Evolutionary conservation across 2,888 invertebrate species (phyloP).

Genomic region (Polydrusus pterygomalis): DNA sequence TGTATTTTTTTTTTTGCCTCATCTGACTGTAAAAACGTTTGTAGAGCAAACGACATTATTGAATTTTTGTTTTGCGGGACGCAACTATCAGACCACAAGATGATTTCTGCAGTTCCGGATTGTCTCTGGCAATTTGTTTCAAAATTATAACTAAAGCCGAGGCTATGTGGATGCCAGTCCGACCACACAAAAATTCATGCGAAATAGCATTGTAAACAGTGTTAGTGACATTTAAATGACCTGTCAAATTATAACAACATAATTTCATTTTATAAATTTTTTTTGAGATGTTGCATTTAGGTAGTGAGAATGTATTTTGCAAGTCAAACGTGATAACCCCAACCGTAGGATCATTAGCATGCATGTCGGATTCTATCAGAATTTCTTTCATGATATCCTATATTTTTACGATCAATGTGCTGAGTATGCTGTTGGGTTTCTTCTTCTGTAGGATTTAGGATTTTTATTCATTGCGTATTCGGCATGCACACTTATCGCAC

Average conservation of each 20-base stretch:
- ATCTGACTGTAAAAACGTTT: no score
- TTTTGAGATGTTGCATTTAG: no score
- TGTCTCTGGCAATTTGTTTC: not conserved
- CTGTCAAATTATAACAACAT: no score
- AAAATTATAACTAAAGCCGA: not conserved
- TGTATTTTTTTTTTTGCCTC: not conserved
- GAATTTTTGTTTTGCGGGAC: no score
- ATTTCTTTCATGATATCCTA: no score
- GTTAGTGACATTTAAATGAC: no score
- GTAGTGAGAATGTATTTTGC: no score
- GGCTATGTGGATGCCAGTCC: conserved; percentile 12
- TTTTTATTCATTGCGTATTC: not conserved
- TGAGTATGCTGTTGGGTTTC: no score
- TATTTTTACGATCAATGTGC: no score
- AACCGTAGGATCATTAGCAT: not conserved
- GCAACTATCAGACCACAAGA: conserved; percentile 53
- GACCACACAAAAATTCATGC: conserved; percentile 3
- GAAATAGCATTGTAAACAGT: no score
- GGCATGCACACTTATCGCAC: no score
- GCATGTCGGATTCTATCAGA: not conserved
- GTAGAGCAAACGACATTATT: conserved; percentile 5
- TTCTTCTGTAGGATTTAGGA: not conserved
- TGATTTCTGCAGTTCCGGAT: conserved; percentile 23
- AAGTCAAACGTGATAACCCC: not conserved
- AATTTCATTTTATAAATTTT: no score